Evolutionary conservation across 2,888 invertebrate species (phyloP).

Genomic region (Lamellibrachia satsuma): DNA sequence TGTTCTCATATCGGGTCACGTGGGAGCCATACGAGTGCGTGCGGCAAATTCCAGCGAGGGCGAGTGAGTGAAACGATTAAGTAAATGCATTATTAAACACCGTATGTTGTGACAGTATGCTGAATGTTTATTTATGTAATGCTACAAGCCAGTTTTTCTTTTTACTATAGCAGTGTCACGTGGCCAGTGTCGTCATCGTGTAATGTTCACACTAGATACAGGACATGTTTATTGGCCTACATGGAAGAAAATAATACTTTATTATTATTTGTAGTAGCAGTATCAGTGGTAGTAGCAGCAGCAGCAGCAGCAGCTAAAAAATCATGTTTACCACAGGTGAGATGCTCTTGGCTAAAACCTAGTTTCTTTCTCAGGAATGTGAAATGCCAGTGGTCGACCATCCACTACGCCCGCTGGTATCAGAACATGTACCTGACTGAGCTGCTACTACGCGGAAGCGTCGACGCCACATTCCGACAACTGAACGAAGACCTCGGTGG

Average conservation of each 20-base stretch:
- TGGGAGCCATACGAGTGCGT: neutral
- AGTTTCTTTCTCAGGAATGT: neutral
- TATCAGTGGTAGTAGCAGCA: too few relatives aligned
- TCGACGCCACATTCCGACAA: neutral
- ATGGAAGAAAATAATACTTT: too few relatives aligned
- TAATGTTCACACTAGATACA: too few relatives aligned
- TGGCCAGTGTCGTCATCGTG: too few relatives aligned
- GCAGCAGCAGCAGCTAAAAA: too few relatives aligned
- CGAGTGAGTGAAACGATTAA: neutral
- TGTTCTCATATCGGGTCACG: neutral
- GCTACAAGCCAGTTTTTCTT: too few relatives aligned
- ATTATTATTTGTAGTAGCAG: too few relatives aligned
- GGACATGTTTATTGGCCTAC: too few relatives aligned
- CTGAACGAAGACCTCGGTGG: neutral
- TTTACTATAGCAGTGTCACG: too few relatives aligned
- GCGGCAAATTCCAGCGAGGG: conserved; percentile 3
- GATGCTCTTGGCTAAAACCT: neutral
- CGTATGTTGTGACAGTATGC: neutral
- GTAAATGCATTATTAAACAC: neutral
- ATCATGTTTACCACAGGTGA: too few relatives aligned
- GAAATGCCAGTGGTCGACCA: neutral
- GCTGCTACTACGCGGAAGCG: neutral
- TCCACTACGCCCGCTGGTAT: conserved; percentile 3
- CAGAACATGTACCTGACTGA: neutral
- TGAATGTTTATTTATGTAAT: too few relatives aligned